These are phyloP conservation scores for Amniataba percoides DNA, from an alignment of 2,797 vertebrate species.

Conservation along the genomic window DNA sequence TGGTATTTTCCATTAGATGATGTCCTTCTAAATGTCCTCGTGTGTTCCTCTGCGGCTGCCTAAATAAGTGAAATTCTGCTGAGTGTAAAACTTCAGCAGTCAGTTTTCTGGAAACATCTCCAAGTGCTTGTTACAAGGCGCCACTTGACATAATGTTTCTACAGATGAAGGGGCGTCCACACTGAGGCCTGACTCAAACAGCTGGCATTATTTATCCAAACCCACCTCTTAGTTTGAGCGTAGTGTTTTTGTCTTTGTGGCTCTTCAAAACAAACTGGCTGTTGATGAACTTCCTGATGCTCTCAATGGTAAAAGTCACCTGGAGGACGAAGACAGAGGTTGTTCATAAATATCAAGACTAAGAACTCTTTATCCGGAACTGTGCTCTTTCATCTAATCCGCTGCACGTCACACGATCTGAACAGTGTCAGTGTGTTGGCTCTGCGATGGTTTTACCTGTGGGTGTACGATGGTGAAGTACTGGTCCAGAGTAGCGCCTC, in stretches of 20 bases:
- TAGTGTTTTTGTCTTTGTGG: constrained; percentile 54
- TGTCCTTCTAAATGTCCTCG: too few relatives aligned
- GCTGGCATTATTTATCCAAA: neutral
- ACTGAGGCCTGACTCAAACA: too few relatives aligned
- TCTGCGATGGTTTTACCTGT: constrained; percentile 66
- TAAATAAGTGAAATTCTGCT: too few relatives aligned
- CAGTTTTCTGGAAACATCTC: too few relatives aligned
- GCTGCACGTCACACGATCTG: neutral
- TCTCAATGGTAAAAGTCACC: constrained; percentile 76
- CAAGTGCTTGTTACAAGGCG: neutral
- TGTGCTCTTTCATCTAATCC: neutral
- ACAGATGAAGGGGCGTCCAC: neutral
- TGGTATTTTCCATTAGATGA: too few relatives aligned
- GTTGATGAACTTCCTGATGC: constrained; percentile 81
- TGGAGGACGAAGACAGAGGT: constrained; percentile 19
- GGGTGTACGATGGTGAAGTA: constrained; percentile 86
- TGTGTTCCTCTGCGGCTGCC: too few relatives aligned
- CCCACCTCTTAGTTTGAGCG: constrained; percentile 83
- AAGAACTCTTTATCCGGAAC: neutral
- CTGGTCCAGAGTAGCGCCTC: constrained; percentile 74
- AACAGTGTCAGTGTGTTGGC: neutral
- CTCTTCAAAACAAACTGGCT: constrained; percentile 83
- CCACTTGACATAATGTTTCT: neutral
- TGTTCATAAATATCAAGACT: too few relatives aligned
- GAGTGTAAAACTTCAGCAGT: neutral